Evolutionary conservation across 2,113 vertebrate species (phyloP).

Genomic region (Scopus umbretta): DNA sequence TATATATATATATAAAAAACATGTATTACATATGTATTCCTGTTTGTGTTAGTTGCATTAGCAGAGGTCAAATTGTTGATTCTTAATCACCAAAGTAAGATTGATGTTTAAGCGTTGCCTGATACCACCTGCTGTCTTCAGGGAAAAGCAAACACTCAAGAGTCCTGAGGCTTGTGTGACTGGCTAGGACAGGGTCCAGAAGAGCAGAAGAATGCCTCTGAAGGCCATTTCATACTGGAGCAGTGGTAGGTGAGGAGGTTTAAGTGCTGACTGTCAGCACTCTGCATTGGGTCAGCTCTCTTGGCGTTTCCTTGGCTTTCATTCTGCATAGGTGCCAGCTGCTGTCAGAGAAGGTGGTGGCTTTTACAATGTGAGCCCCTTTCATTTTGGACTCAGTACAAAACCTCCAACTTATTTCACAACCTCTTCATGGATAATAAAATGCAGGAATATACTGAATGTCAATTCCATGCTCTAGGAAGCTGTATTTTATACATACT

Average conservation of each 20-base stretch:
- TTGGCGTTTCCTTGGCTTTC: background rate
- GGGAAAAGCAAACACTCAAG: background rate
- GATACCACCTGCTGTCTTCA: background rate
- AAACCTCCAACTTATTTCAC: background rate
- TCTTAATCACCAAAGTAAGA: background rate
- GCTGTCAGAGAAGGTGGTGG: no score
- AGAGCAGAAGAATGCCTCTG: background rate
- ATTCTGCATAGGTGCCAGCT: background rate
- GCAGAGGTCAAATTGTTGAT: background rate
- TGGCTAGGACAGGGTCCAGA: background rate
- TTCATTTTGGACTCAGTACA: background rate
- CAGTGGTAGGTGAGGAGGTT: background rate
- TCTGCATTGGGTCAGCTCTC: background rate
- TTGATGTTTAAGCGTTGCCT: background rate
- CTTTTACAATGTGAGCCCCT: background rate
- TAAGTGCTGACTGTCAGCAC: background rate
- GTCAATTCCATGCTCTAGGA: background rate
- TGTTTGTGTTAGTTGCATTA: background rate
- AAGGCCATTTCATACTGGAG: fast-evolving
- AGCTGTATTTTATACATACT: no score
- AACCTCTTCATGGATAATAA: no score
- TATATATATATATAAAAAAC: no score
- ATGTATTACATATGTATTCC: background rate
- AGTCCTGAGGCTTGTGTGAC: background rate
- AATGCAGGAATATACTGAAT: background rate